A percentile compares a stretch with the other conserved stretches of the same genome.
Evolutionary conservation across 2,797 vertebrate species (phyloP).

Genomic region (Ctenopoma kingsleyae): DNA sequence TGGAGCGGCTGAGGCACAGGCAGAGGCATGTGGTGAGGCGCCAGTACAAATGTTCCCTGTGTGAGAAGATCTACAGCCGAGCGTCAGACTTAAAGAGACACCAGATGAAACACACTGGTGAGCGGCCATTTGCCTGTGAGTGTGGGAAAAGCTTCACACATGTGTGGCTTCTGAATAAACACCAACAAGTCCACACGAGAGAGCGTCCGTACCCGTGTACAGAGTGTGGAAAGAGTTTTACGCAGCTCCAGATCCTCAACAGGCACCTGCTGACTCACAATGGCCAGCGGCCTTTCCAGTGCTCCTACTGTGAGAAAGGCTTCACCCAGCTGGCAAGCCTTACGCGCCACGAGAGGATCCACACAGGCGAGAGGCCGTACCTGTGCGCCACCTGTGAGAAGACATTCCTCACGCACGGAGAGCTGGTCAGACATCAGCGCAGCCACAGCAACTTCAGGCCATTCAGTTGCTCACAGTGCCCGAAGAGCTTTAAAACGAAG

Average conservation of each 20-base stretch:
- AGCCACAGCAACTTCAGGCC: slow-evolving; percentile 70
- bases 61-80: slow-evolving; percentile 73
- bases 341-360: slow-evolving; percentile 66
- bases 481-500: slow-evolving; percentile 76
- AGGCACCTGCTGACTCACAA: slow-evolving; percentile 75
- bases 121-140: slow-evolving; percentile 69
- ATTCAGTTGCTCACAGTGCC: slow-evolving; percentile 68
- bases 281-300: slow-evolving; percentile 67
- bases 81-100: slow-evolving; percentile 73
- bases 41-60: slow-evolving; percentile 71
- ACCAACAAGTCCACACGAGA: slow-evolving; percentile 67
- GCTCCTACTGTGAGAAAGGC: slow-evolving; percentile 71
- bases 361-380: slow-evolving; percentile 74
- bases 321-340: slow-evolving; percentile 76
- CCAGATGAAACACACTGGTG: slow-evolving; percentile 75
- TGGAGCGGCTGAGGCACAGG: slow-evolving; percentile 71
- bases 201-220: slow-evolving; percentile 65
- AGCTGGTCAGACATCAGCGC: slow-evolving; percentile 74
- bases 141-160: slow-evolving; percentile 78
- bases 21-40: slow-evolving; percentile 62
- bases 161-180: slow-evolving; percentile 74
- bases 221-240: slow-evolving; percentile 76
- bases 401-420: slow-evolving; percentile 73
- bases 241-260: slow-evolving; percentile 72
- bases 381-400: slow-evolving; percentile 71